These are phyloP conservation scores for Petromus typicus DNA, from an alignment of 2,113 vertebrate genomes.

Conservation along the genomic window DNA sequence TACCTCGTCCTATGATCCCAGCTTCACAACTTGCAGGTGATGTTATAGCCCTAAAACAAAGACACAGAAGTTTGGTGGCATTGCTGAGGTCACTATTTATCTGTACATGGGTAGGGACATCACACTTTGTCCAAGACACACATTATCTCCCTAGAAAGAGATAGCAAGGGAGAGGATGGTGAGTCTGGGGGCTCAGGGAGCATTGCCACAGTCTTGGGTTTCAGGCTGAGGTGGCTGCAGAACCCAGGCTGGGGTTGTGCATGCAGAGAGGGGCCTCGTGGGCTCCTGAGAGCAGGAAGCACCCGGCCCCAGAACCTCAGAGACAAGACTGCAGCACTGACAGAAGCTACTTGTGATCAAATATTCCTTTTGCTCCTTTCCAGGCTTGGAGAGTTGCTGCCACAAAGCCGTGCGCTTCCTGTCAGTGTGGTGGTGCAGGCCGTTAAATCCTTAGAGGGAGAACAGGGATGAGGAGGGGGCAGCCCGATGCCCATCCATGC, in stretches of 20 bases:
- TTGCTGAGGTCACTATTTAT: not conserved
- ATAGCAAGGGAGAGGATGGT: too few species aligned
- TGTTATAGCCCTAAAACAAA: not conserved
- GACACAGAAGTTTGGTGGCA: not conserved
- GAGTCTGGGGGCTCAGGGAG: too few species aligned
- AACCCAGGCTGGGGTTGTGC: not conserved
- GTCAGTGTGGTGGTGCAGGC: not conserved
- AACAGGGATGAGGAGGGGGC: not conserved
- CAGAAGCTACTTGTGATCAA: constrained; percentile 82
- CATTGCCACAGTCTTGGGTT: too few species aligned
- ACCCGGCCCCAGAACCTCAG: constrained; percentile 49
- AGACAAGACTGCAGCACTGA: constrained; percentile 46
- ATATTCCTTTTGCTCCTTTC: constrained; percentile 84
- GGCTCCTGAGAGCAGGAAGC: not conserved
- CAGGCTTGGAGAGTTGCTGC: not conserved
- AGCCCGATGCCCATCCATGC: not conserved
- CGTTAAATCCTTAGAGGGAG: not conserved
- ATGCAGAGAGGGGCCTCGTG: not conserved
- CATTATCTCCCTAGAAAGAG: not conserved
- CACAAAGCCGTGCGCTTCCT: not conserved
- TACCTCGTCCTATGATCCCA: not conserved
- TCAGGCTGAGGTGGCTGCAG: not conserved
- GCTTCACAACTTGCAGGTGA: not conserved
- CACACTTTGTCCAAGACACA: not conserved
- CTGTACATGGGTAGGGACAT: not conserved